phyloP scores from a whole-genome alignment of 92 coral and sea anemone genomes.

The Zoanthus solanderi region DNA sequence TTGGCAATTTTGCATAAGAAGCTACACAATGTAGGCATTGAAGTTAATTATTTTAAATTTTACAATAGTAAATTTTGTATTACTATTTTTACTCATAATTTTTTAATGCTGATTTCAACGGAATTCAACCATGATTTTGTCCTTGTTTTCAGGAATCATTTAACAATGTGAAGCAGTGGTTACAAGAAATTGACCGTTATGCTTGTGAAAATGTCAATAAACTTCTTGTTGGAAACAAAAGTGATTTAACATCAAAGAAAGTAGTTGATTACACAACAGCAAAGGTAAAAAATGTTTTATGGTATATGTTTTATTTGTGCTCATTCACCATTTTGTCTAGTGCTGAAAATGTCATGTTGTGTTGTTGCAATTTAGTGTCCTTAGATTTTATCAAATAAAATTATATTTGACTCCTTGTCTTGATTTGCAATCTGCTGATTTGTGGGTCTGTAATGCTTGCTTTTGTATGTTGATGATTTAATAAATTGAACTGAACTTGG shows the following conservation, averaged over 20 bases:
- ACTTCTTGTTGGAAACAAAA: constrained; percentile 99
- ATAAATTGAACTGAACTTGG: neutral
- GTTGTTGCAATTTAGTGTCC: neutral
- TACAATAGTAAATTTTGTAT: no score
- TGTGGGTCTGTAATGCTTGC: neutral
- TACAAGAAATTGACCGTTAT: constrained; percentile 99
- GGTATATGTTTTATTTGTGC: no score
- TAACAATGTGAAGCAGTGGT: constrained; percentile 99
- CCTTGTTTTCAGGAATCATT: constrained; percentile 83
- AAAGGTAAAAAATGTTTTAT: constrained; percentile 68
- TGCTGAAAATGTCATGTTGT: no score
- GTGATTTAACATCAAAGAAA: constrained; percentile 98
- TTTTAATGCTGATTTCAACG: no score
- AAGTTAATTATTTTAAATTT: no score
- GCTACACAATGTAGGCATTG: no score
- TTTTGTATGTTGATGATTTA: neutral
- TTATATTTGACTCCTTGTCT: neutral
- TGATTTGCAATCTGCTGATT: neutral
- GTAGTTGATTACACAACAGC: constrained; percentile 99
- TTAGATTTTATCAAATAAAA: no score
- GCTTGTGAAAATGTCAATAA: constrained; percentile 99
- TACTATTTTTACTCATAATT: no score
- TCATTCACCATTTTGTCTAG: no score
- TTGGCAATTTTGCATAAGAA: no score
- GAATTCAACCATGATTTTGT: neutral